Base-by-base conservation (phyloP, 1,140 invertebrate species). In the Meloidogyne chitwoodi region DNA sequence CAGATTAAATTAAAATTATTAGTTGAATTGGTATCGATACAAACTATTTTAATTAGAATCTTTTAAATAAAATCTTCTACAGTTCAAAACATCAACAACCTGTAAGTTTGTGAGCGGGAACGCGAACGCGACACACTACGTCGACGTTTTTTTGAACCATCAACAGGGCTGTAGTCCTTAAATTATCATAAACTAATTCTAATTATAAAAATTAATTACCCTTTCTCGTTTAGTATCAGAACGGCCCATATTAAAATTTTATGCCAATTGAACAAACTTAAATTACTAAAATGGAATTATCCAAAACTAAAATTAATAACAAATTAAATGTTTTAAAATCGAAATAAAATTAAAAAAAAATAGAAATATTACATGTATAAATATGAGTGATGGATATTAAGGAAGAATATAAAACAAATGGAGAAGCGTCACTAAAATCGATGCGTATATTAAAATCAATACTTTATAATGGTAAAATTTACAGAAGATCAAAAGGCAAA, bases 51-150 rank as follows among this genome's bases (percentile, higher is more conserved):
- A 38, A 16, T 71, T 71, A 26, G n/a, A n/a, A n/a, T n/a, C n/a
- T n/a, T n/a, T n/a, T n/a, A n/a, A n/a, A n/a, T n/a, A n/a, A n/a
- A n/a, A n/a, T n/a, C n/a, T 62, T 71, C 41, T 72, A 62, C 22
- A 72, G 63, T 12, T 27, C 2, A 26, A 34, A 41, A 6, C 38
- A 19, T 3, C 19, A 67, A 24, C 5, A 63, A 73, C 71, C 71
- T 73, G 56, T 73, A 73, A 34, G 71, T 73, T 24, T 73, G 24
- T 22, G 71, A 73, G n/a, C 71, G 71, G 24, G 71, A 73, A 73
- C 71, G 71, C 11, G 56, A 27, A 29, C 56, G 71, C 10, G 38
- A 63, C 10, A 14, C 27, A 73, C 56, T 73, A 16, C 71, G 41
- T 14, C 64, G 61, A 26, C 64, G 61, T 34, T 64, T 61, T n/a